Evolutionary conservation across 2,888 invertebrate genomes (phyloP), one percentile per base, ranked within the genome.

Genomic region (Hypena proboscidalis): DNA sequence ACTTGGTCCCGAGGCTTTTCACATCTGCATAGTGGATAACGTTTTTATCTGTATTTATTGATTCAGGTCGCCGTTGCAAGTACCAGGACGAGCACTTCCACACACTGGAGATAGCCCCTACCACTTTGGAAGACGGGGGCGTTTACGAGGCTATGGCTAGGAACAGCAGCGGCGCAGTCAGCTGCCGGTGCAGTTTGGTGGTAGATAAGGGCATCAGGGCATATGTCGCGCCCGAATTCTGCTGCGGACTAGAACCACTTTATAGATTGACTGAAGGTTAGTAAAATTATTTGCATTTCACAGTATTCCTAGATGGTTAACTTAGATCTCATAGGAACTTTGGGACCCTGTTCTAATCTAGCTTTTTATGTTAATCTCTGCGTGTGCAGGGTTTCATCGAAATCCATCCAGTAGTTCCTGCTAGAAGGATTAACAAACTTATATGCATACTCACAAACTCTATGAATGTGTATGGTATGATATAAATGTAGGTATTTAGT

Each of bases 201-300:
- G 96, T 96, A 0, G 96, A 97, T 78, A 95, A 96, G 71, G 97
- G 96, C 21, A 95, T 97, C 55, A 92, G 95, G 11, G 96, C 95
- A 0, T 97, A 97, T 70, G 93, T 96, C 19, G 93, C 95, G 0
- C 97, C 97, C 0, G 95, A 95, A 70, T 96, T 97, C 82, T 92
- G 94, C 57, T 93, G 93, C 48, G 93, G 93, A 0, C 84, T 96
- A 17, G 95, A 95, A 55, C 94, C 94, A 0, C 78, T 92, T 7
- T 93, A 94, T 58, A 88, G 91, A 19, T 86, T 95, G 0, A 83
- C 86, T 56, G 93, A 94, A 68, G 95, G 95, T 88, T 35, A 53
- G 47, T 32, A 14, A 6, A 9, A 14, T 34, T 7, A 4, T 20
- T 14, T 10, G 5, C 8, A 7, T 37, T 31, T 19, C 8, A n/a